Conservation (phyloP, 2,888 invertebrate species). For the Apocheima hispidaria region DNA sequence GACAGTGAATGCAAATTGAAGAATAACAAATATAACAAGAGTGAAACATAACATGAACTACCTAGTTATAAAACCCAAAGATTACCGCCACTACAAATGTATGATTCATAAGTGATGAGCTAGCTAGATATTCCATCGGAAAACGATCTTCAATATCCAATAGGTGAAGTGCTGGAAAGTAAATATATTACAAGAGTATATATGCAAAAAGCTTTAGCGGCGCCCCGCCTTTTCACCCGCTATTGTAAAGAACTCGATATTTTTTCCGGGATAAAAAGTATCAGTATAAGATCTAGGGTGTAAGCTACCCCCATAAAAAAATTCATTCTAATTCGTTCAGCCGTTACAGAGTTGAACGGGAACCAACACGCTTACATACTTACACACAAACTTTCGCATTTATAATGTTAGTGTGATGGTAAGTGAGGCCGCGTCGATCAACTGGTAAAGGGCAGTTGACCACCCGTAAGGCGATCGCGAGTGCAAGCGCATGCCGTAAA, state of each 20-base stretch:
- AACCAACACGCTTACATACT: no score
- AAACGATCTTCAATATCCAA: slow-evolving; percentile 10
- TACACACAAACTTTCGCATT: no score
- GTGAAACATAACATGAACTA: slow-evolving; percentile 18
- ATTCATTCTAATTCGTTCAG: no score
- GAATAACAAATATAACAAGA: slow-evolving; percentile 46
- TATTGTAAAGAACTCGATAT: no score
- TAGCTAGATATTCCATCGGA: slow-evolving; percentile 9
- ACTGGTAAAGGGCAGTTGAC: slow-evolving; percentile 63
- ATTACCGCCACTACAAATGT: slow-evolving; percentile 3
- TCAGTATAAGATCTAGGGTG: no score
- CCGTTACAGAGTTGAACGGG: no score
- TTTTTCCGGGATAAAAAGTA: no score
- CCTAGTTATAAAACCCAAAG: slow-evolving; percentile 36
- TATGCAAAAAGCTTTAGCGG: slow-evolving; percentile 50
- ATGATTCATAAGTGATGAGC: slow-evolving; percentile 8
- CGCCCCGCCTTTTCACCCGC: no score
- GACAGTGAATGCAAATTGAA: slow-evolving; percentile 51
- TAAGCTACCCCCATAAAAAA: no score
- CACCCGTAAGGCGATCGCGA: slow-evolving; percentile 62
- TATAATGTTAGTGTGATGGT: slow-evolving; percentile 55
- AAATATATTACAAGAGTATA: slow-evolving; percentile 18
- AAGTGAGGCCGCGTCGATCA: slow-evolving; percentile 46
- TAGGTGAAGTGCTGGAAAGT: slow-evolving; percentile 15
- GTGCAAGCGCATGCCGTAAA: slow-evolving; percentile 53